phyloP scores from a whole-genome alignment of 2,888 invertebrate genomes.

The Leucophenga montana region DNA sequence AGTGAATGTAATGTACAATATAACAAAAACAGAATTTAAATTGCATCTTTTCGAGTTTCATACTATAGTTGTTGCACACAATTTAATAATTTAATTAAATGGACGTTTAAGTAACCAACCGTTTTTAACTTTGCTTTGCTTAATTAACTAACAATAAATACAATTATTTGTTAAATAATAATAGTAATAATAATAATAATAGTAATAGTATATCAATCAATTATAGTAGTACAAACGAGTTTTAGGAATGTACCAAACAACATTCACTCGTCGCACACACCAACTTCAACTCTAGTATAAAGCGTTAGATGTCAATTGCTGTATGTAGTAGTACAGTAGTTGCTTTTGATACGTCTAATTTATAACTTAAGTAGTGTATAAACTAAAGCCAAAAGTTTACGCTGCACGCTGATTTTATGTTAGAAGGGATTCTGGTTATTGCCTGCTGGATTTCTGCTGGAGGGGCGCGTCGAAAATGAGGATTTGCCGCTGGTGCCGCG shows the following conservation, averaged over 20 bases:
- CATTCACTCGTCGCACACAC: no score
- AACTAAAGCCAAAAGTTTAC: conserved; percentile 77
- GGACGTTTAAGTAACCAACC: conserved; percentile 73
- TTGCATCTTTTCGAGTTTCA: neutral
- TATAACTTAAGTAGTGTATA: conserved; percentile 77
- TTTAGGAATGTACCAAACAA: no score
- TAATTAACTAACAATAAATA: conserved; percentile 64
- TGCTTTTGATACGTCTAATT: conserved; percentile 40
- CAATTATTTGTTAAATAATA: conserved; percentile 39
- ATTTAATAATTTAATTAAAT: conserved; percentile 66
- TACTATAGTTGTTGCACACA: neutral
- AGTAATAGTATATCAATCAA: conserved; percentile 38
- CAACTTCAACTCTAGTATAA: conserved; percentile 1
- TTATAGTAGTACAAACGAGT: no score
- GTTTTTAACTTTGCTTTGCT: conserved; percentile 53
- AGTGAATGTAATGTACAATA: neutral
- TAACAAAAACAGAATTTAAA: neutral
- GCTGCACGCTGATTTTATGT: conserved; percentile 75
- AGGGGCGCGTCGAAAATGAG: conserved; percentile 76
- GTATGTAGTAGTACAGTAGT: conserved; percentile 17
- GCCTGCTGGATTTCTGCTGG: conserved; percentile 75
- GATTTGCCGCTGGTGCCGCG: conserved; percentile 76
- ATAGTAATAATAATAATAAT: conserved; percentile 41
- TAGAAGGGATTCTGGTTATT: conserved; percentile 78
- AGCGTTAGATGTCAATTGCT: neutral